Evolutionary conservation across 1,140 invertebrate species (phyloP), one percentile per base, ranked within the genome.

Genomic region (Oreohelix idahoensis): DNA sequence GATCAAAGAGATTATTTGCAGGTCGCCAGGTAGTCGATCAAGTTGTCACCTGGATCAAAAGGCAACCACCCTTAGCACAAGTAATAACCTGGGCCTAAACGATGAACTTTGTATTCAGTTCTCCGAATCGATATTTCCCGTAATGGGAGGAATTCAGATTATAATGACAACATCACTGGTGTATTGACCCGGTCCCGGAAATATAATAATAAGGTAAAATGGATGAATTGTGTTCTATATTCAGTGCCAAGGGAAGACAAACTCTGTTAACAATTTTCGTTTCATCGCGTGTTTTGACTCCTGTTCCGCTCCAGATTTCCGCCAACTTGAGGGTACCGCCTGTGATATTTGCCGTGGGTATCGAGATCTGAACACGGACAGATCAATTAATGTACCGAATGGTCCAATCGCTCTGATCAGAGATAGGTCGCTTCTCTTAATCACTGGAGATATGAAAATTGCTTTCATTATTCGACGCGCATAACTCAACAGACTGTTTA

Each of bases 131-230:
- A n/a, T 73, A 42, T 73, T 66, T 23, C 20, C 71, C 23, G 38
- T 42, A 39, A 39, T n/a, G 36, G 71, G 71, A 39, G 38, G 71
- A 26, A 26, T 45, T 73, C 71, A 23, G 2, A 39, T 39, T 45
- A 39, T 45, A 29, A 76, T 51, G 42, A 51, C 74, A 76, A 51
- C 74, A 49, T 2, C 2, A 23, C 36, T 1, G 36, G 11, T 8
- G 42, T 49, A 76, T 76, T 35, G 74, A 76, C 74, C 74, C 74
- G 26, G 74, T 29, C 4, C 45, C 74, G 42, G 74, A 76, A 76
- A 51, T 76, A 76, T 76, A 76, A 76, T 76, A 76, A 76, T 51
- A 76, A 53, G 74, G 74, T 76, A 53, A 75, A 76, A 76, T 76
- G 74, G 74, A 35, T n/a, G 45, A 76, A 76, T 32, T 76, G 74